Base-by-base conservation (phyloP, 2,113 vertebrate species). In the Egretta garzetta region DNA sequence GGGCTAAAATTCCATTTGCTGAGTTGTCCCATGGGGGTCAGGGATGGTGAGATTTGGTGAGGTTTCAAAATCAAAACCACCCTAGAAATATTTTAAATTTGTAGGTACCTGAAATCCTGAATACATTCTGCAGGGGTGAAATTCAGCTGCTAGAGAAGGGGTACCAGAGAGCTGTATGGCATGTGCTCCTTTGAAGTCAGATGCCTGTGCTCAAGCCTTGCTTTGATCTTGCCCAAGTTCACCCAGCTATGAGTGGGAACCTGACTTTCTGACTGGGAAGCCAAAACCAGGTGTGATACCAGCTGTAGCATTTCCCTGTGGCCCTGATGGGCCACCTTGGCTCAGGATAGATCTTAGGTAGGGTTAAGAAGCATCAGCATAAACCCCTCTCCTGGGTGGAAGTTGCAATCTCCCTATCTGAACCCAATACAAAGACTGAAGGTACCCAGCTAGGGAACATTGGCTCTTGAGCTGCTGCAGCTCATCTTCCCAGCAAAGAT, bases 211-310 rank as follows among this genome's bases (percentile, higher is more conserved):
- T 85, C 27, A 47, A 52, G 45, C 35, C 53, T 39, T 58, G 39
- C 70, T 93, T 93, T 91, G 73, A 86, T 94, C 70, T 91, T 89
- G 49, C 60, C 27, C 58, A 88, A 28, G 35, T 75, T 91, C 70
- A 75, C 41, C 35, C 80, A 79, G 3, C 28, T 75, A 2, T 74
- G 53, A 87, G 52, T 33, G 21, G 52, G 21, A 92, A 81, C 55
- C 59, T 79, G 81, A 52, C 30, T 89, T 96, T 95, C 60, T 67
- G 24, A 59, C 14, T 70, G 63, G n/a, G 28, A 95, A 80, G 86
- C 9, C 14, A 92, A 91, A 91, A 43, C 16, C 68, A 84, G n/a
- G 24, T 80, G 74, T 86, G 52, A 43, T 63, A 79, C 28, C 60
- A 85, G 50, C 80, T 74, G 52, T 52, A 75, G 16, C 9, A 83